A percentile compares a stretch with the other conserved stretches of the same genome.
Conservation (phyloP, 2,888 invertebrate genomes). For the Caenorhabditis plicata region DNA sequence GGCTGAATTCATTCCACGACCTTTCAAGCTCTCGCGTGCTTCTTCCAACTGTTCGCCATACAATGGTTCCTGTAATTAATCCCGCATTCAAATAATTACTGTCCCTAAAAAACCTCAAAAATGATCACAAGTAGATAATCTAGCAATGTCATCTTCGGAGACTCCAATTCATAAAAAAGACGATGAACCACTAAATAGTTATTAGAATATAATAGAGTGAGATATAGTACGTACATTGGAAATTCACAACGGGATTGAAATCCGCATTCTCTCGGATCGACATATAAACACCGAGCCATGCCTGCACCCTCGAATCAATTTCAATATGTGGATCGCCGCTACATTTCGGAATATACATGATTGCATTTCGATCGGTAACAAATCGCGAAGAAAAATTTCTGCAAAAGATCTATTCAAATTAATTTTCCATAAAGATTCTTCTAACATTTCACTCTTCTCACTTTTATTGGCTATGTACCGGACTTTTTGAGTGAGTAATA, state of each 20-base stretch:
- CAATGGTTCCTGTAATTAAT: too few species aligned
- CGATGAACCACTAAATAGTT: slow-evolving; percentile 26
- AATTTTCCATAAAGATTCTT: neutral
- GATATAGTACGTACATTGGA: slow-evolving; percentile 18
- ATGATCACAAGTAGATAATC: slow-evolving; percentile 15
- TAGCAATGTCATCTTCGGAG: slow-evolving; percentile 15
- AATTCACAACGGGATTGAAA: slow-evolving; percentile 28
- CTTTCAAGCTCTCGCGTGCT: neutral
- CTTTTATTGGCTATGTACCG: slow-evolving; percentile 9
- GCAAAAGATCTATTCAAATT: neutral
- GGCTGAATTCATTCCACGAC: neutral
- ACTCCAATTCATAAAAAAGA: slow-evolving; percentile 27
- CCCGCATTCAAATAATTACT: too few species aligned
- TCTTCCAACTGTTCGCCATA: neutral
- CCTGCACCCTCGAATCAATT: slow-evolving; percentile 28
- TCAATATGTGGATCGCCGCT: slow-evolving; percentile 12
- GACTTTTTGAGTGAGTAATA: slow-evolving; percentile 27
- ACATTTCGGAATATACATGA: slow-evolving; percentile 10
- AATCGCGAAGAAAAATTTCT: slow-evolving; percentile 10
- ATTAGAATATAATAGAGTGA: neutral
- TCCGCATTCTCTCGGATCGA: slow-evolving; percentile 17
- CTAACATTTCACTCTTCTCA: neutral
- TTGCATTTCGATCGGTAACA: slow-evolving; percentile 9
- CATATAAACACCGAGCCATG: slow-evolving; percentile 39
- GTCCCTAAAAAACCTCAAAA: too few species aligned